Conservation (phyloP, 1,140 invertebrate species). For the Diachasmimorpha longicaudata region DNA sequence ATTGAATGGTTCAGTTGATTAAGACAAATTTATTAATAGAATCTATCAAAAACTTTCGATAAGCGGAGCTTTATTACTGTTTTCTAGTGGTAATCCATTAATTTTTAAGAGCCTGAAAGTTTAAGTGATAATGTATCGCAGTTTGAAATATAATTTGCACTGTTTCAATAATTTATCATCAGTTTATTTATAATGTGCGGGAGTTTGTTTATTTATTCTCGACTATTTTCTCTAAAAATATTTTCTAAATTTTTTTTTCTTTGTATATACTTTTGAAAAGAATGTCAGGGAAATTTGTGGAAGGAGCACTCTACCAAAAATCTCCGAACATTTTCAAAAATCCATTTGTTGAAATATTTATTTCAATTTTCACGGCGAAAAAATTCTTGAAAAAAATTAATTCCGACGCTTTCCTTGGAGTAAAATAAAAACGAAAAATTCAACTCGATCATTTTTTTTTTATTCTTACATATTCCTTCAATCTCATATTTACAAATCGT, state of each 20-base stretch:
- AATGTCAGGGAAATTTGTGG: too few species aligned
- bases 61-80: background rate
- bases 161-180: background rate
- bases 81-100: background rate
- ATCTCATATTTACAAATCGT: constrained; percentile 39
- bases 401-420: too few species aligned
- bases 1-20: background rate
- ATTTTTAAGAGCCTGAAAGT: constrained; percentile 4
- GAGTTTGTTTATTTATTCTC: too few species aligned
- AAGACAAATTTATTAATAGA: background rate
- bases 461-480: constrained; percentile 13
- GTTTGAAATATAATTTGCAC: constrained; percentile 10
- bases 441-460: background rate
- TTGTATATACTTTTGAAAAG: too few species aligned
- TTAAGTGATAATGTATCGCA: background rate
- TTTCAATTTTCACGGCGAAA: too few species aligned
- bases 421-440: background rate
- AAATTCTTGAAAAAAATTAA: too few species aligned
- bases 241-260: too few species aligned
- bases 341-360: too few species aligned
- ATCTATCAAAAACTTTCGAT: background rate
- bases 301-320: too few species aligned
- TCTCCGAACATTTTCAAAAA: too few species aligned
- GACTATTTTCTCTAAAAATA: too few species aligned
- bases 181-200: background rate